These are phyloP conservation scores for Linnaemya vulpina DNA, from an alignment of 2,888 invertebrate species.

Conservation along the genomic window DNA sequence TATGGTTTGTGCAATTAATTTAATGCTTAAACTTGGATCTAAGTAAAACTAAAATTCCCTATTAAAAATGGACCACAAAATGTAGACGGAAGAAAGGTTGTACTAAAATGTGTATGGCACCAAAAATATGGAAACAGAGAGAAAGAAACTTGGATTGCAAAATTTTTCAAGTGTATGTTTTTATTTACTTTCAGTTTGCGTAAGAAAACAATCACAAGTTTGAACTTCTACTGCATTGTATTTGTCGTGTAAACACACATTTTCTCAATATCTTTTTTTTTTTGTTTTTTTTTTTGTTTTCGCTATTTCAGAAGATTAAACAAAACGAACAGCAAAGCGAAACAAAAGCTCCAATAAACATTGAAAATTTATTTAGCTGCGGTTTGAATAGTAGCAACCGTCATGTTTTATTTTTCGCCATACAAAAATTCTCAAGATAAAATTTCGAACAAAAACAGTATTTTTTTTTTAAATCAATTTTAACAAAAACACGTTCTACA, in stretches of 20 bases:
- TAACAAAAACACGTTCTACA: constrained; percentile 17
- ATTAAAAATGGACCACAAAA: too few species aligned
- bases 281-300: not conserved
- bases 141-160: not conserved
- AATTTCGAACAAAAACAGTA: constrained; percentile 17
- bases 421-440: constrained; percentile 49
- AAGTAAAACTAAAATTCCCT: too few species aligned
- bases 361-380: constrained; percentile 52
- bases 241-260: constrained; percentile 24
- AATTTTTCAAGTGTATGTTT: constrained; percentile 5
- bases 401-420: not conserved
- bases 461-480: constrained; percentile 17
- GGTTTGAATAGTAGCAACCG: constrained; percentile 32
- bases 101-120: too few species aligned
- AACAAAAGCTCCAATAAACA: constrained; percentile 39
- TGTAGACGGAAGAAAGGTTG: too few species aligned
- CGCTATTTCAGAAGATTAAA: constrained; percentile 44
- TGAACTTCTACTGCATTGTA: constrained; percentile 4
- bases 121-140: too few species aligned
- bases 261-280: not conserved
- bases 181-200: not conserved
- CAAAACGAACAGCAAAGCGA: constrained; percentile 6
- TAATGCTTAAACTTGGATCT: too few species aligned
- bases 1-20: too few species aligned
- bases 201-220: not conserved